A percentile compares a stretch with the other conserved stretches of the same genome.
phyloP scores from a whole-genome alignment of 2,113 vertebrate genomes.

The Forbesichthys agassizii region DNA sequence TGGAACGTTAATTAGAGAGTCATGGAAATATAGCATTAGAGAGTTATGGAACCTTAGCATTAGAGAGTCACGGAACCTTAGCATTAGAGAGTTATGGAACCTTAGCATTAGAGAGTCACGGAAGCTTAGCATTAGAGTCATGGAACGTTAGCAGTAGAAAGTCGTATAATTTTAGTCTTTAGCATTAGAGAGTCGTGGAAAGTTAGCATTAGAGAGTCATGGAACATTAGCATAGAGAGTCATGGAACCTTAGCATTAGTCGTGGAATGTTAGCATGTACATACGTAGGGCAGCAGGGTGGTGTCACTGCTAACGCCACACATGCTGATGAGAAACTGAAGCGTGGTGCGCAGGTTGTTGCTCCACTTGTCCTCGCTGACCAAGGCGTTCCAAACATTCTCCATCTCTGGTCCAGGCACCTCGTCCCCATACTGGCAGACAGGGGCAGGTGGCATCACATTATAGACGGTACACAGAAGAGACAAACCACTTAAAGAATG shows the following conservation, averaged over 20 bases:
- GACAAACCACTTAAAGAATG: neutral
- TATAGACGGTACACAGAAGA: neutral
- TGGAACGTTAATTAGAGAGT: too few relatives aligned
- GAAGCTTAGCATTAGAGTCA: too few relatives aligned
- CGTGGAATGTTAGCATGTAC: neutral
- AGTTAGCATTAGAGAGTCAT: too few relatives aligned
- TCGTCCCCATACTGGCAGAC: constrained; percentile 90
- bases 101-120: too few relatives aligned
- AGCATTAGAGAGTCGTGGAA: too few relatives aligned
- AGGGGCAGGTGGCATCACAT: neutral
- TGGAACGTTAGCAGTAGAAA: constrained; percentile 7
- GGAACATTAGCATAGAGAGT: too few relatives aligned
- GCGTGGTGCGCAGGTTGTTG: constrained; percentile 89
- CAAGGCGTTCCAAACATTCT: constrained; percentile 95
- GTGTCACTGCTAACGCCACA: constrained; percentile 98
- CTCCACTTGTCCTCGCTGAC: constrained; percentile 95
- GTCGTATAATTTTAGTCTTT: too few relatives aligned
- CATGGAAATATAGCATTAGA: too few relatives aligned
- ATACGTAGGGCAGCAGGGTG: constrained; percentile 88
- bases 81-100: too few relatives aligned
- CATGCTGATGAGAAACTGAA: constrained; percentile 95
- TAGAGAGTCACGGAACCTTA: too few relatives aligned
- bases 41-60: too few relatives aligned
- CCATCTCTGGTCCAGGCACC: constrained; percentile 92
- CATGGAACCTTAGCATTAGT: too few relatives aligned